A percentile compares a stretch with the other conserved stretches of the same genome.
Conservation (phyloP, 92 coral and sea anemone genomes). For the Paramuricea clavata region DNA sequence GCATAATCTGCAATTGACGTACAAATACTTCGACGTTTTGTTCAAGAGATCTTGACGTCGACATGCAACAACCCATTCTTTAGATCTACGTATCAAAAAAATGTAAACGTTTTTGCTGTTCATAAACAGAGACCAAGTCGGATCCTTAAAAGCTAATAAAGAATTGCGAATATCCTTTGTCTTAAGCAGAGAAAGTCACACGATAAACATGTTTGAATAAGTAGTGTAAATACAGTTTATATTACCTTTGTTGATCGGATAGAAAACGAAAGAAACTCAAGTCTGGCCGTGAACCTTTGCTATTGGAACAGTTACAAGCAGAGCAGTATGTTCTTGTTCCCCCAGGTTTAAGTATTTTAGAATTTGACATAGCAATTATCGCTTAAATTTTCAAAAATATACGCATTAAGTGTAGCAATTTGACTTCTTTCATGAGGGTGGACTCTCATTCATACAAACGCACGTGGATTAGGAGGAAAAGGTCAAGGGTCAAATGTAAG, state of each 20-base stretch:
- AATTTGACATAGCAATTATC: neutral
- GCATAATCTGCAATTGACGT: neutral
- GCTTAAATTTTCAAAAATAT: neutral
- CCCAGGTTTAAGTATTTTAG: slow-evolving; percentile 9
- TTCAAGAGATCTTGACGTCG: too few species aligned
- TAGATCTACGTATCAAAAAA: neutral
- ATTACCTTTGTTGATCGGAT: neutral
- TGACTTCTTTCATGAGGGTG: too few species aligned
- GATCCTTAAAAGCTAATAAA: neutral
- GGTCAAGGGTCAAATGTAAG: neutral
- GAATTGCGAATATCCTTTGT: too few species aligned
- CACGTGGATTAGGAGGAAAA: neutral
- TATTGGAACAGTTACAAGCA: neutral
- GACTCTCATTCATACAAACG: slow-evolving; percentile 2
- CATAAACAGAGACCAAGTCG: neutral
- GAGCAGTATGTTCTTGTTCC: slow-evolving; percentile 26
- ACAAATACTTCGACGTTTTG: slow-evolving; percentile 5
- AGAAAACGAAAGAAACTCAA: slow-evolving; percentile 25
- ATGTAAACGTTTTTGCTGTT: neutral
- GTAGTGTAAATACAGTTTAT: neutral
- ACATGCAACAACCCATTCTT: slow-evolving; percentile 20
- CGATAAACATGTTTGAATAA: neutral
- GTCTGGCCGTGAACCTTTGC: slow-evolving; percentile 1
- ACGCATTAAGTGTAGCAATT: too few species aligned
- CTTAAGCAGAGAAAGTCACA: too few species aligned